Evolutionary conservation across 2,888 invertebrate genomes (phyloP).

Genomic region (Acronicta alni): DNA sequence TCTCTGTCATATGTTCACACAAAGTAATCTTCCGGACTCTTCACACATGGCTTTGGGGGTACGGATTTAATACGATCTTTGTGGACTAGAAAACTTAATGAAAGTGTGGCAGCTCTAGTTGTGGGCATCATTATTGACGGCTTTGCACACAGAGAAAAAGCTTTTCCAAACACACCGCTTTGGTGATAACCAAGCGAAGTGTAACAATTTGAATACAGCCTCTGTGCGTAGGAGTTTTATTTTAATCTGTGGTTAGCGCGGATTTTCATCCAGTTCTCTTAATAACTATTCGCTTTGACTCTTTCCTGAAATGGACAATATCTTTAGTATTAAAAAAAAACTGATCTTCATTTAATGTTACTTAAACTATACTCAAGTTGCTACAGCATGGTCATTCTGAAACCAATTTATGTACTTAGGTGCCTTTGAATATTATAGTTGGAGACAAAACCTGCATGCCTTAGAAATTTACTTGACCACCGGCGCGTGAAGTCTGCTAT

Average conservation of each 20-base stretch:
- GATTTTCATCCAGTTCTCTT: slow-evolving; percentile 19
- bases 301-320: slow-evolving; percentile 4
- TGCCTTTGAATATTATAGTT: not conserved
- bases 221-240: slow-evolving; percentile 54
- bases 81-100: slow-evolving; percentile 82
- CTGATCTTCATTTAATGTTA: not conserved
- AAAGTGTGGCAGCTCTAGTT: slow-evolving; percentile 77
- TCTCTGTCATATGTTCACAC: slow-evolving; percentile 60
- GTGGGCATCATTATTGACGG: slow-evolving; percentile 83
- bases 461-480: no score
- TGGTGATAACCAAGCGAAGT: slow-evolving; percentile 71
- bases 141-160: slow-evolving; percentile 81
- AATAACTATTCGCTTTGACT: slow-evolving; percentile 34
- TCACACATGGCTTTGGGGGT: slow-evolving; percentile 66
- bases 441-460: no score
- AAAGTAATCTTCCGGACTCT: slow-evolving; percentile 62
- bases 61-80: slow-evolving; percentile 74
- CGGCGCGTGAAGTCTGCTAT: no score
- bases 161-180: slow-evolving; percentile 75
- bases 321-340: no score
- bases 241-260: slow-evolving; percentile 54
- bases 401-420: no score
- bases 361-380: not conserved
- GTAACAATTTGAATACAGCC: slow-evolving; percentile 63
- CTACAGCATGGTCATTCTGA: no score